These are phyloP conservation scores for Anisognathus igniventris DNA, from an alignment of 2,797 vertebrate species.

Conservation along the genomic window DNA sequence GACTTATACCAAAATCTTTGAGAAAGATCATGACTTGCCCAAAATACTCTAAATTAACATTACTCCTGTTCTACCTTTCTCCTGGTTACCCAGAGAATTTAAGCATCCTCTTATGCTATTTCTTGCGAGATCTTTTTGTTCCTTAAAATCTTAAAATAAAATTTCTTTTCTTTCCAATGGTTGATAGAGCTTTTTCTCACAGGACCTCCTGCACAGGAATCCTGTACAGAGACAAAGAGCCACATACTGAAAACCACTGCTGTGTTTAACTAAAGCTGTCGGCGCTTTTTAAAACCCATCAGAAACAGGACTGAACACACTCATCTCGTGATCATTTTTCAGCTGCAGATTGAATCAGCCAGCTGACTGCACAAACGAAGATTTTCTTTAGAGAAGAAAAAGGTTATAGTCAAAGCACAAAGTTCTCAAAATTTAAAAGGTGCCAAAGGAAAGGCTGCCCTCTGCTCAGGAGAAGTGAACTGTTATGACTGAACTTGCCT, in stretches of 20 bases:
- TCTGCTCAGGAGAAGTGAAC: background rate
- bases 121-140: background rate
- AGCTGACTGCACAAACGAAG: background rate
- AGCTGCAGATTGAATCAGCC: background rate
- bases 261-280: background rate
- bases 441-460: background rate
- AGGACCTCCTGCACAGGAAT: background rate
- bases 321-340: background rate
- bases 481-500: background rate
- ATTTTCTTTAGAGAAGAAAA: background rate
- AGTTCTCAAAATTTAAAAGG: background rate
- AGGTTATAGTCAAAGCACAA: background rate
- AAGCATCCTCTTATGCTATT: background rate
- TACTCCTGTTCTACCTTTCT: background rate
- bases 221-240: background rate
- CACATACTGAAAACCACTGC: background rate
- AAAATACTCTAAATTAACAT: background rate
- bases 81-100: background rate
- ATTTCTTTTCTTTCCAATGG: background rate
- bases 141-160: background rate
- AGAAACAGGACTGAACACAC: background rate
- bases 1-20: background rate
- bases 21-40: background rate
- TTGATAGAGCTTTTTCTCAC: background rate
- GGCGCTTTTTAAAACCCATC: background rate